Percentiles rank a stretch among this genome's conserved stretches.
These are phyloP conservation scores for Alitta virens DNA, from an alignment of 2,888 invertebrate species.

Conservation along the genomic window DNA sequence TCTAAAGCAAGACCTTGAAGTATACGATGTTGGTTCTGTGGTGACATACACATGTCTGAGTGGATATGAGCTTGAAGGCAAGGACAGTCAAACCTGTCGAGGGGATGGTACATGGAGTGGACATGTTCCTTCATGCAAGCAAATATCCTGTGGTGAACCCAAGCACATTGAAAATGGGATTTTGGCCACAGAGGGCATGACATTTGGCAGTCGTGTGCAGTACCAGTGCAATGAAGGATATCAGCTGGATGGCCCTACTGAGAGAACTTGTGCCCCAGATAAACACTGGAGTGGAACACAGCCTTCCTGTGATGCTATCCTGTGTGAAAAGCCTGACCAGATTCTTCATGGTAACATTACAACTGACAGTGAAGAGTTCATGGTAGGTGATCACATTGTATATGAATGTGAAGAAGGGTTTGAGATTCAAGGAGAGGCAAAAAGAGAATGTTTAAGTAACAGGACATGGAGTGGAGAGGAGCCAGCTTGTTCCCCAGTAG, in stretches of 20 bases:
- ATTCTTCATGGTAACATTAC: slow-evolving; percentile 19
- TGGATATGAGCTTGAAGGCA: slow-evolving; percentile 25
- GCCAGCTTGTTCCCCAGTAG: slow-evolving; percentile 14
- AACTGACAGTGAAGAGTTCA: not conserved
- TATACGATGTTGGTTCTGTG: slow-evolving; percentile 22
- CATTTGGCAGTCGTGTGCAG: slow-evolving; percentile 24
- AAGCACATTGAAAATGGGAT: slow-evolving; percentile 12
- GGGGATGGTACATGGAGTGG: slow-evolving; percentile 50
- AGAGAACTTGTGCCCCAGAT: slow-evolving; percentile 39
- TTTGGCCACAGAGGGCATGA: slow-evolving; percentile 4
- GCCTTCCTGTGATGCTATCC: slow-evolving; percentile 40
- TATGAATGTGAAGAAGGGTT: slow-evolving; percentile 36
- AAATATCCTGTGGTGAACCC: slow-evolving; percentile 30
- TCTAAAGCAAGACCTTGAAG: not conserved
- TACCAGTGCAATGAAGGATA: slow-evolving; percentile 47
- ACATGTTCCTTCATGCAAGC: slow-evolving; percentile 32
- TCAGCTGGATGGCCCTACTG: slow-evolving; percentile 36
- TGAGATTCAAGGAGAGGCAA: slow-evolving; percentile 32
- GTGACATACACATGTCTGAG: slow-evolving; percentile 21
- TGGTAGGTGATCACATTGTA: slow-evolving; percentile 8
- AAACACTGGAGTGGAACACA: slow-evolving; percentile 43
- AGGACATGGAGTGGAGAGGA: slow-evolving; percentile 16
- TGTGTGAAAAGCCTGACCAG: slow-evolving; percentile 28
- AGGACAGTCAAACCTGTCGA: slow-evolving; percentile 37
- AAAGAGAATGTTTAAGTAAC: slow-evolving; percentile 10